Conservation (phyloP, 2,888 invertebrate genomes). For the Drosophila stalkeri region DNA sequence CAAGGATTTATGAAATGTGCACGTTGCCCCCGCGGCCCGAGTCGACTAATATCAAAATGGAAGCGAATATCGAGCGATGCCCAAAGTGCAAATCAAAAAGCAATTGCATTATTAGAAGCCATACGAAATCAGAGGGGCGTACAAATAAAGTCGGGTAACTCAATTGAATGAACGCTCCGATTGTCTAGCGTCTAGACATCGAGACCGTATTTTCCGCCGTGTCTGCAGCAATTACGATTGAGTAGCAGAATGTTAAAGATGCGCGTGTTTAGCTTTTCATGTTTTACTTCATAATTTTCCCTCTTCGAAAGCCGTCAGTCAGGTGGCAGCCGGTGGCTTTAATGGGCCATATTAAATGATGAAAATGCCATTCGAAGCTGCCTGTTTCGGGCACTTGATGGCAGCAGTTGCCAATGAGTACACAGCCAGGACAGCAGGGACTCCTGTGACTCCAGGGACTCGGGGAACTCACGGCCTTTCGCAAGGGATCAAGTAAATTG, state of each 20-base stretch:
- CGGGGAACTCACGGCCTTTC: constrained; percentile 41
- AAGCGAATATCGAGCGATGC: constrained; percentile 25
- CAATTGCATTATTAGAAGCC: constrained; percentile 76
- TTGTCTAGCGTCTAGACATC: constrained; percentile 53
- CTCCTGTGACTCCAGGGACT: constrained; percentile 20
- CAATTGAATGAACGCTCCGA: constrained; percentile 34
- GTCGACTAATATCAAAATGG: constrained; percentile 40
- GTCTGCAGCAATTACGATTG: constrained; percentile 33
- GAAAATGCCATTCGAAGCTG: constrained; percentile 59
- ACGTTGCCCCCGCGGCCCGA: constrained; percentile 62
- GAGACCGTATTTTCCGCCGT: constrained; percentile 24
- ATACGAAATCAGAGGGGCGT: constrained; percentile 58
- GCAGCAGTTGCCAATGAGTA: constrained; percentile 62
- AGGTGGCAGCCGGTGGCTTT: constrained; percentile 64
- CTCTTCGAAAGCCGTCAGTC: constrained; percentile 35
- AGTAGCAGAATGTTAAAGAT: constrained; percentile 3
- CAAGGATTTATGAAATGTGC: constrained; percentile 80
- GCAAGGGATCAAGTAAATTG: constrained; percentile 84
- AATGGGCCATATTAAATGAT: constrained; percentile 67
- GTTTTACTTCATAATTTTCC: constrained; percentile 21
- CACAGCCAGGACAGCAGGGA: constrained; percentile 8
- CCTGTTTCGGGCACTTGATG: constrained; percentile 69
- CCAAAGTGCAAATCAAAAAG: constrained; percentile 74
- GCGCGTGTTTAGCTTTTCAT: neutral
- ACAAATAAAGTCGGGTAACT: constrained; percentile 36